Conservation (phyloP, 2,797 vertebrate genomes). For the Eupleurogrammus muticus region DNA sequence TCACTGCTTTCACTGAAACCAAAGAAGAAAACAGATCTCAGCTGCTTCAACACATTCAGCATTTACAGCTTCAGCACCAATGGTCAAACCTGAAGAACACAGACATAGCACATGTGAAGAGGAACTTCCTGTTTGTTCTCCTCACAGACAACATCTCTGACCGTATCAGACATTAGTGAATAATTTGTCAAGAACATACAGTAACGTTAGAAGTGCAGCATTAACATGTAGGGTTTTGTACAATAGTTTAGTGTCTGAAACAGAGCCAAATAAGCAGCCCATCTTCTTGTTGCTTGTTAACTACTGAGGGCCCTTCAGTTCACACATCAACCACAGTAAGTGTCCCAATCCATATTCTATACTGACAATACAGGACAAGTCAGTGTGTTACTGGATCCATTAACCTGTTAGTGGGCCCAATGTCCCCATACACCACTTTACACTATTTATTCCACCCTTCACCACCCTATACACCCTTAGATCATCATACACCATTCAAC, state of each 20-base stretch:
- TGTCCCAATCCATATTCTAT: neutral
- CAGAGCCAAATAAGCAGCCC: conserved; percentile 5
- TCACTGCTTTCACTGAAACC: conserved; percentile 71
- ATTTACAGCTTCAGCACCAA: conserved; percentile 10
- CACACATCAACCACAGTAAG: neutral
- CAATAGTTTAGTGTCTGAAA: neutral
- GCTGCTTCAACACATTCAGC: conserved; percentile 2
- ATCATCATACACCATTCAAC: too few relatives aligned
- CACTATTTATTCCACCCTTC: too few relatives aligned
- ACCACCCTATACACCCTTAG: too few relatives aligned
- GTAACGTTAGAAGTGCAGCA: neutral
- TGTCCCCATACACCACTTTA: too few relatives aligned
- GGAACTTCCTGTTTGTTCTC: conserved; percentile 14
- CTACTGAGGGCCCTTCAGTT: conserved; percentile 2
- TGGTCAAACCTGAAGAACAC: conserved; percentile 23
- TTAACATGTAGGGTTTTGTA: neutral
- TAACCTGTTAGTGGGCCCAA: neutral
- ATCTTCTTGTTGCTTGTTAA: neutral
- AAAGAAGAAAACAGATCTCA: conserved; percentile 65
- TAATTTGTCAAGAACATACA: neutral
- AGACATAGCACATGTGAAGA: conserved; percentile 49
- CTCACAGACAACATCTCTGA: neutral
- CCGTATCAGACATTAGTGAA: neutral
- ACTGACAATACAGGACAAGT: neutral
- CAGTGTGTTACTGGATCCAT: neutral